phyloP scores from a whole-genome alignment of 2,113 vertebrate species.

The Actinemys pallida region DNA sequence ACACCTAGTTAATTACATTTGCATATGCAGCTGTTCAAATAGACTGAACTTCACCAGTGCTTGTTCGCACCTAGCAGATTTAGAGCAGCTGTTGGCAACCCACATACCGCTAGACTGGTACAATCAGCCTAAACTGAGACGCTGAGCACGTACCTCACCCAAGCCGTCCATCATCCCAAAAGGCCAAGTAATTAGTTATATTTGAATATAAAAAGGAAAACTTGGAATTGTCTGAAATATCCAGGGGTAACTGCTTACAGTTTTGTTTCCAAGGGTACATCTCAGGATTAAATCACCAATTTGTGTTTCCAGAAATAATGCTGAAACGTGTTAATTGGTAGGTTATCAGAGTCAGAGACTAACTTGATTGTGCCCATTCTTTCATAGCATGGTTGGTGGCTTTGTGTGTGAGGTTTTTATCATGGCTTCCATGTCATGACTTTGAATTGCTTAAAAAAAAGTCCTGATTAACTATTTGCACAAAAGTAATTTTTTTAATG shows the following conservation, averaged over 20 bases:
- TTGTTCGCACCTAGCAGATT: slow-evolving; percentile 49
- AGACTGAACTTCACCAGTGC: slow-evolving; percentile 45
- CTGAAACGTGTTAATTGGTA: slow-evolving; percentile 63
- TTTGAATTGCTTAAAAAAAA: background rate
- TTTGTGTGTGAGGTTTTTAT: background rate
- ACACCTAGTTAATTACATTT: slow-evolving; percentile 69
- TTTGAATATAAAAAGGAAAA: slow-evolving; percentile 38
- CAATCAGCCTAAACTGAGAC: background rate
- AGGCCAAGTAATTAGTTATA: slow-evolving; percentile 56
- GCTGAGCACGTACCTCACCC: slow-evolving; percentile 13
- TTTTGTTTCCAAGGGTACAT: slow-evolving; percentile 57
- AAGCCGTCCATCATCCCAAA: slow-evolving; percentile 55
- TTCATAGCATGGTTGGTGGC: background rate
- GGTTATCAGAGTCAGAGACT: slow-evolving; percentile 48
- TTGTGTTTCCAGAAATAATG: slow-evolving; percentile 60
- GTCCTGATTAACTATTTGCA: background rate
- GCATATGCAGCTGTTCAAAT: slow-evolving; percentile 76
- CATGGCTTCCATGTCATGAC: background rate
- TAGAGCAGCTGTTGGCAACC: slow-evolving; percentile 46
- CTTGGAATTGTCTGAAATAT: slow-evolving; percentile 3
- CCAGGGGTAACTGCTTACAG: slow-evolving; percentile 35
- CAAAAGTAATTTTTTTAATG: background rate
- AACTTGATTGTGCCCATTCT: slow-evolving; percentile 50
- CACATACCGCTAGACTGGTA: background rate
- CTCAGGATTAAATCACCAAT: slow-evolving; percentile 57